These are phyloP conservation scores for Chaenodraco wilsoni DNA, from an alignment of 2,797 vertebrate genomes.

Conservation along the genomic window DNA sequence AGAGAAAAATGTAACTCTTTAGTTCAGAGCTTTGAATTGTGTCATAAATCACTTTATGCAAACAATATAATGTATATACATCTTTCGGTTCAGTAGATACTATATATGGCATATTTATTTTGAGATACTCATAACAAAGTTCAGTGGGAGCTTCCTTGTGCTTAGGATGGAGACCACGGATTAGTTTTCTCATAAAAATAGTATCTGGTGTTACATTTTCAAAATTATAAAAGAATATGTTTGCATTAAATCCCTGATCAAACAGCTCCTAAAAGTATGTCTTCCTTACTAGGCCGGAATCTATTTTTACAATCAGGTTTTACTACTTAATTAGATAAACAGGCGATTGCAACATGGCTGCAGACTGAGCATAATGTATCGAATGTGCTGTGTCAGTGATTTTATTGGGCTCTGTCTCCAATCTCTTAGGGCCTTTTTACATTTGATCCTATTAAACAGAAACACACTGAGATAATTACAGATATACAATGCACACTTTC, in stretches of 20 bases:
- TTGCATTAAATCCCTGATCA: conserved; percentile 31
- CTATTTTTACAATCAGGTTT: conserved; percentile 48
- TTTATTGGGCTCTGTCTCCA: conserved; percentile 23
- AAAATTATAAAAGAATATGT: neutral
- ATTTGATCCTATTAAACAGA: conserved; percentile 45
- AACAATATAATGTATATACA: neutral
- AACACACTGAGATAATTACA: conserved; percentile 45
- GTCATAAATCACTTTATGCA: conserved; percentile 5
- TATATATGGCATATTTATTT: neutral
- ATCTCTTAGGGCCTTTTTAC: conserved; percentile 37
- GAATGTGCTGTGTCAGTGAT: conserved; percentile 45
- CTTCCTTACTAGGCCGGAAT: conserved; percentile 15
- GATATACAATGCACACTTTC: conserved; percentile 41
- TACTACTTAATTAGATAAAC: conserved; percentile 55
- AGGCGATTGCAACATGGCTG: conserved; percentile 42
- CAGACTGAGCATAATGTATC: conserved; percentile 29
- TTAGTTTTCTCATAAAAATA: neutral
- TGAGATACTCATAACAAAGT: neutral
- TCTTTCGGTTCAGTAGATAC: neutral
- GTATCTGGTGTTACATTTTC: neutral
- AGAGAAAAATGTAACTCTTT: neutral
- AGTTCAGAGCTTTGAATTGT: conserved; percentile 11
- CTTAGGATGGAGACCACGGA: neutral
- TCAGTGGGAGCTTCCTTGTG: neutral
- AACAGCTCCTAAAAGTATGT: conserved; percentile 21